Evolutionary conservation across 1,140 invertebrate species (phyloP).

Genomic region (Drosophila hydei): DNA sequence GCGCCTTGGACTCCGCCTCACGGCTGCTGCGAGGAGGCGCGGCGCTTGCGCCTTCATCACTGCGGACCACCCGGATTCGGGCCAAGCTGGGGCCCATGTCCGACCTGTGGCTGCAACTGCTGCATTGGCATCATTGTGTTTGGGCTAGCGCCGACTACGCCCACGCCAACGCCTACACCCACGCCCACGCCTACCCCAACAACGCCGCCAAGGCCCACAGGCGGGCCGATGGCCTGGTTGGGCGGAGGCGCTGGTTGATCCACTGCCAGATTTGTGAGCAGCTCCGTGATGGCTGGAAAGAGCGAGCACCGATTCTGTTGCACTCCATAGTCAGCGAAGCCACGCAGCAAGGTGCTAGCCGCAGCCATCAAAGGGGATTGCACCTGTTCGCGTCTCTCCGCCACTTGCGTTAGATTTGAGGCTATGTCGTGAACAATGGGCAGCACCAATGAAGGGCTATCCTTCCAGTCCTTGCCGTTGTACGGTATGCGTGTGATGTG

Average conservation of each 20-base stretch:
- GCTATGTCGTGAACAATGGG: constrained; percentile 95
- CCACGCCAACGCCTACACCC: constrained; percentile 46
- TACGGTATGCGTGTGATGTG: constrained; percentile 91
- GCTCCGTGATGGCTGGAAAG: constrained; percentile 93
- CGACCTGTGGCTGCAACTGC: constrained; percentile 74
- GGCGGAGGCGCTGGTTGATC: constrained; percentile 86
- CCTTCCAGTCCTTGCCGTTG: constrained; percentile 86
- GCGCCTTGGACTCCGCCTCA: constrained; percentile 39
- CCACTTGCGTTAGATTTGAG: constrained; percentile 93
- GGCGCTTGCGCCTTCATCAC: constrained; percentile 84
- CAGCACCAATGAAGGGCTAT: constrained; percentile 92
- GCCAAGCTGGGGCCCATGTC: constrained; percentile 69
- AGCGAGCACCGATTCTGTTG: constrained; percentile 91
- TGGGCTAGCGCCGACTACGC: constrained; percentile 84
- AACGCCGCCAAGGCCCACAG: constrained; percentile 54
- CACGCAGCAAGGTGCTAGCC: constrained; percentile 88
- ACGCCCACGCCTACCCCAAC: constrained; percentile 42
- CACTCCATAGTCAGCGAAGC: constrained; percentile 87
- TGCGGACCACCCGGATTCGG: constrained; percentile 76
- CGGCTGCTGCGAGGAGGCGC: constrained; percentile 72
- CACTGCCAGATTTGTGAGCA: constrained; percentile 91
- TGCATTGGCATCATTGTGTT: constrained; percentile 86
- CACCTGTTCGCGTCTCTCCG: constrained; percentile 90
- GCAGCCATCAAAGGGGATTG: constrained; percentile 87
- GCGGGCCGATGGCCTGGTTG: constrained; percentile 72